phyloP scores from a whole-genome alignment of 2,113 vertebrate species.

The Esox niger region DNA sequence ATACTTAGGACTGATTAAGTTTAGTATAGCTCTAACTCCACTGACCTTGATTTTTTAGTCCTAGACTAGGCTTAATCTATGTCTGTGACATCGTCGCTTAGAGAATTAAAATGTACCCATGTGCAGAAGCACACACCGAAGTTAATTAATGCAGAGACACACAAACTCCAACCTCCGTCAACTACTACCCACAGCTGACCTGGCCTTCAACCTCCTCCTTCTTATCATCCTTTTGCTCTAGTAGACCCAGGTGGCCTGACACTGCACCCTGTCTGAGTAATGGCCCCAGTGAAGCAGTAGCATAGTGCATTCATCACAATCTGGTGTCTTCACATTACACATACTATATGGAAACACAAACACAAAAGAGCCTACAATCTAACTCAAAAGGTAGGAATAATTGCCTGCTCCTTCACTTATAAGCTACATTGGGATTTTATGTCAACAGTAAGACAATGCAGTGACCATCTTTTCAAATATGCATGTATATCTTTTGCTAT shows the following conservation, averaged over 20 bases:
- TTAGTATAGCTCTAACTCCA: too few relatives aligned
- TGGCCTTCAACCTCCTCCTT: slow-evolving; percentile 46
- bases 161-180: not conserved
- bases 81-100: too few relatives aligned
- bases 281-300: slow-evolving; percentile 47
- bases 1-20: too few relatives aligned
- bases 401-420: too few relatives aligned
- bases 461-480: too few relatives aligned
- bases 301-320: slow-evolving; percentile 57
- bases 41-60: too few relatives aligned
- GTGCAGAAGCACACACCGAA: not conserved
- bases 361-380: slow-evolving; percentile 9
- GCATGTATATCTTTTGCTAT: too few relatives aligned
- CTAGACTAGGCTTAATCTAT: too few relatives aligned
- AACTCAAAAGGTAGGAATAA: not conserved
- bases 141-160: not conserved
- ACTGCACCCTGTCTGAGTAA: slow-evolving; percentile 57
- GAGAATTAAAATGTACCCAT: slow-evolving; percentile 22
- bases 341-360: slow-evolving; percentile 11
- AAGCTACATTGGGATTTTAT: too few relatives aligned
- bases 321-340: slow-evolving; percentile 9
- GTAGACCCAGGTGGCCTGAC: slow-evolving; percentile 46
- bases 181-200: slow-evolving; percentile 14
- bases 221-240: slow-evolving; percentile 1
- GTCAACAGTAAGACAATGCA: too few relatives aligned